Base-by-base conservation (phyloP, 2,888 invertebrate genomes). In the Trachelus iudaicus region DNA sequence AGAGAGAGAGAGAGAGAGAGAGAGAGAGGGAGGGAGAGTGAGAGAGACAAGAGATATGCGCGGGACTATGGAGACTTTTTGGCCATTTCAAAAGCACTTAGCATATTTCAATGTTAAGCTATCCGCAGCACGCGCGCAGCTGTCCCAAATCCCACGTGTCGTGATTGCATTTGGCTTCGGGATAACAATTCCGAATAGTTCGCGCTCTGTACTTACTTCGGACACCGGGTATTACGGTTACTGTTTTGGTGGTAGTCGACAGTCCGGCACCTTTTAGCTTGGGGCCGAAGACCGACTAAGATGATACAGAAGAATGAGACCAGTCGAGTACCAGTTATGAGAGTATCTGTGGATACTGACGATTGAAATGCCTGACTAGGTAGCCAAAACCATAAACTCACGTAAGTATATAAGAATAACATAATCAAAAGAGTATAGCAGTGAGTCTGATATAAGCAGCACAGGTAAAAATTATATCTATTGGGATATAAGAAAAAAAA, bases 141-240 rank as follows among this genome's bases (percentile, higher is more conserved):
- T 89, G 89, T 87, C 86, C 85, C 80, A 86, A 90, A 89, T 89
- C 89, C 88, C 89, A 88, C 87, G 88, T 87, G 86, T 79, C 84
- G 84, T 85, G 83, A 87, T 85, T 85, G 85, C 85, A 82, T 86
- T 87, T 86, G 77, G 86, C 88, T 86, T 85, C 86, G 82, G 87
- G 87, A 87, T 81, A 85, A 83, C 75, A 81, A 77, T 83, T 82
- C 82, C 84, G 83, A 80, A 86, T 84, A 85, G 85, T 82, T 81
- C 77, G 73, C 69, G 76, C 76, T 76, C 85, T 79, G 79, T 79
- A 81, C 83, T 85, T 83, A 85, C 79, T 76, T 73, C 34, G 37
- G 75, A 75, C 76, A 73, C 77, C 56, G 76, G 71, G 80, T 79
- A 83, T 81, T 83, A 81, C 76, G 76, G 71, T 31, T 71, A 31